Percentiles rank a stretch among this genome's conserved stretches.
These are phyloP conservation scores for Drosophila anomelani DNA, from an alignment of 2,888 invertebrate species.

Conservation along the genomic window DNA sequence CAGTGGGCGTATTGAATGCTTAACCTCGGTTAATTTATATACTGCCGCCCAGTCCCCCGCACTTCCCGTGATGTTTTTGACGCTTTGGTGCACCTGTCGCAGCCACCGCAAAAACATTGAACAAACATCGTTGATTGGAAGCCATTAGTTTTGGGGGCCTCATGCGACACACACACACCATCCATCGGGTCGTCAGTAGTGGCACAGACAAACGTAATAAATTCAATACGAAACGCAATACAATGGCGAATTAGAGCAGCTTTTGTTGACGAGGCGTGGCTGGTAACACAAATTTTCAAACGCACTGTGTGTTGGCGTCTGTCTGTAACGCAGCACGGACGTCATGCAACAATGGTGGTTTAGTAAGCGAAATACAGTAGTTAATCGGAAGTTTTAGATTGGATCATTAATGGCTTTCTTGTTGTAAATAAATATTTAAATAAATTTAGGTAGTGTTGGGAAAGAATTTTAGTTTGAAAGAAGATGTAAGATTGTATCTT, in stretches of 20 bases:
- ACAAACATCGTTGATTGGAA: constrained; percentile 63
- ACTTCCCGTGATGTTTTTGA: constrained; percentile 28
- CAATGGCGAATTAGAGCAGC: constrained; percentile 68
- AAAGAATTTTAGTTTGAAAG: too few species aligned
- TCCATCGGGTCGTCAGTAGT: constrained; percentile 3
- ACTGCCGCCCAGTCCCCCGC: constrained; percentile 7
- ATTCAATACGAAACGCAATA: constrained; percentile 56
- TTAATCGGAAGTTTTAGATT: constrained; percentile 4
- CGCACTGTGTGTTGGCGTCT: constrained; percentile 27
- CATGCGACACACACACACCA: constrained; percentile 1
- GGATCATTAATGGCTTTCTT: background rate
- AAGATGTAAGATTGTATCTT: background rate
- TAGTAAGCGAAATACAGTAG: constrained; percentile 13
- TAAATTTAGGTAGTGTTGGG: background rate
- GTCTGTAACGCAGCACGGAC: constrained; percentile 21
- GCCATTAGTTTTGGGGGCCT: constrained; percentile 51
- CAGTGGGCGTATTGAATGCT: constrained; percentile 38
- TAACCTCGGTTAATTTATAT: constrained; percentile 33
- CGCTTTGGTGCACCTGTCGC: constrained; percentile 56
- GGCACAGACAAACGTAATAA: constrained; percentile 41
- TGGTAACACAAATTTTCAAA: constrained; percentile 21
- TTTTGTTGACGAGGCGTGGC: constrained; percentile 48
- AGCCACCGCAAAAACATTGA: constrained; percentile 47
- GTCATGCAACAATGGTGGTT: constrained; percentile 17
- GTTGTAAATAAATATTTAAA: background rate